These are phyloP conservation scores for Heliconius sara DNA, from an alignment of 2,888 invertebrate species.

Conservation along the genomic window DNA sequence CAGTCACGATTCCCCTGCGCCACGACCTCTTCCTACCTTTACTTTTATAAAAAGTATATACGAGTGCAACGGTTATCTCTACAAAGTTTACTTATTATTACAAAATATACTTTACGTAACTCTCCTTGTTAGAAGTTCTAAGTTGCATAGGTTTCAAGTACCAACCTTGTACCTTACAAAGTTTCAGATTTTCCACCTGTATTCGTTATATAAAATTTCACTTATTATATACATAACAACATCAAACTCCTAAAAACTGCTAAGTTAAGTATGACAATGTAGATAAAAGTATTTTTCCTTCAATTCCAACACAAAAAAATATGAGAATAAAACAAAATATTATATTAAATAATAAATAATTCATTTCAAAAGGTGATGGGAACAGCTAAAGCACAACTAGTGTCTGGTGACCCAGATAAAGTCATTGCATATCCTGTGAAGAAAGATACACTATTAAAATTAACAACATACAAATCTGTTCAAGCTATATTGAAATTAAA, in stretches of 20 bases:
- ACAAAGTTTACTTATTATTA: not conserved
- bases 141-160: constrained; percentile 2
- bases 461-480: constrained; percentile 19
- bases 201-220: not conserved
- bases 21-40: no score
- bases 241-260: not conserved
- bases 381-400: constrained; percentile 2
- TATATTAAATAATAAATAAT: not conserved
- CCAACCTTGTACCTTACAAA: not conserved
- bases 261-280: not conserved
- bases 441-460: constrained; percentile 26
- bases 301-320: no score
- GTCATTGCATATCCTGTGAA: constrained; percentile 28
- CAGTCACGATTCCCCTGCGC: no score
- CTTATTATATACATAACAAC: no score
- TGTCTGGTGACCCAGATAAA: constrained; percentile 21
- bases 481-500: not conserved
- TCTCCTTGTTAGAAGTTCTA: not conserved
- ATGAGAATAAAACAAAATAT: not conserved
- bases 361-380: not conserved
- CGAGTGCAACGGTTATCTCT: not conserved
- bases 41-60: not conserved
- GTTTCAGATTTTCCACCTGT: not conserved
- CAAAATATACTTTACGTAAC: not conserved
- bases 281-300: no score